A percentile compares a stretch with the other conserved stretches of the same genome.
Evolutionary conservation across 2,888 invertebrate species (phyloP).

Genomic region (Pelosia muscerda): DNA sequence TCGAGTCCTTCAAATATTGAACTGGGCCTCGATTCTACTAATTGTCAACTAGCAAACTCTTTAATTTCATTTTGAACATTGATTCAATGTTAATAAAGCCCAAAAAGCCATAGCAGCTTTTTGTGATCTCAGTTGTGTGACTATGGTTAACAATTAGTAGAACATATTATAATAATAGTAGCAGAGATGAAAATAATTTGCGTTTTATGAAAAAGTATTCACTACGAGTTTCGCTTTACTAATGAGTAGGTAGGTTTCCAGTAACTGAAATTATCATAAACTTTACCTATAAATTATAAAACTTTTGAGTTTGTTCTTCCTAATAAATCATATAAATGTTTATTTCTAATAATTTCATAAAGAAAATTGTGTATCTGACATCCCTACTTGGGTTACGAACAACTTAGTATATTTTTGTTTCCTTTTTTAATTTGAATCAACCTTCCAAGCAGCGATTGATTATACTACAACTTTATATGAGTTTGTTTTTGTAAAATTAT

Average conservation of each 20-base stretch:
- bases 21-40: too few relatives aligned
- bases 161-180: too few relatives aligned
- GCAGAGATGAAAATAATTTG: too few relatives aligned
- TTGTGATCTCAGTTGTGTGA: too few relatives aligned
- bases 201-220: too few relatives aligned
- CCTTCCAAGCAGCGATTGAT: conserved; percentile 46
- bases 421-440: conserved; percentile 31
- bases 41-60: too few relatives aligned
- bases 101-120: too few relatives aligned
- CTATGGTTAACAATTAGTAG: too few relatives aligned
- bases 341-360: conserved; percentile 3
- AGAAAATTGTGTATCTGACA: conserved; percentile 26
- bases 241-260: neutral
- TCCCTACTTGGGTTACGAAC: conserved; percentile 5
- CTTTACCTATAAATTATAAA: neutral
- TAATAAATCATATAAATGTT: neutral
- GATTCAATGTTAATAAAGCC: too few relatives aligned
- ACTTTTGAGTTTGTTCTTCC: neutral
- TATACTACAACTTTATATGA: conserved; percentile 31
- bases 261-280: neutral
- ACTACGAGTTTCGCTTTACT: too few relatives aligned
- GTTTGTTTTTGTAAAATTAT: conserved; percentile 42
- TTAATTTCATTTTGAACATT: too few relatives aligned
- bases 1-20: neutral
- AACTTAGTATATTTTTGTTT: conserved; percentile 38